These are phyloP conservation scores for Melanophora roralis DNA, from an alignment of 2,888 invertebrate genomes.

Conservation along the genomic window DNA sequence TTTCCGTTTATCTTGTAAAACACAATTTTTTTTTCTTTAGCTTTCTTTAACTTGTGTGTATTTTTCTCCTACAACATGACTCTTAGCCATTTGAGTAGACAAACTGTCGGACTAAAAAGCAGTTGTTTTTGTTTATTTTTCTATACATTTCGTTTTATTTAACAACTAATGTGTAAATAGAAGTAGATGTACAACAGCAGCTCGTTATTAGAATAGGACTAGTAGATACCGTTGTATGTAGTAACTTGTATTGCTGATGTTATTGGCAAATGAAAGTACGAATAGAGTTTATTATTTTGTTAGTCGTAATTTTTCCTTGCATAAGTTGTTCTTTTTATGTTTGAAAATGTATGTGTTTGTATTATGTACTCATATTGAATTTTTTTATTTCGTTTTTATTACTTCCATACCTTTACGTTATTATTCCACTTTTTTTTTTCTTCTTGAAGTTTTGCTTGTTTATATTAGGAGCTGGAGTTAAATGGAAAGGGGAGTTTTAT, in stretches of 20 bases:
- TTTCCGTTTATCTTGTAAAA: constrained; percentile 74
- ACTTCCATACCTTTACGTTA: not conserved
- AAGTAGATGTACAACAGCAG: constrained; percentile 22
- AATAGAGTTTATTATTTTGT: constrained; percentile 59
- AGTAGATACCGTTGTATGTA: not conserved
- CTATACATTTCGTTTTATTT: constrained; percentile 24
- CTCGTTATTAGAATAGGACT: not conserved
- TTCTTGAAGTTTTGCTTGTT: constrained; percentile 8
- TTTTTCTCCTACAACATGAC: constrained; percentile 53
- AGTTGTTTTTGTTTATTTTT: constrained; percentile 38
- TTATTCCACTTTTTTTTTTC: constrained; percentile 32
- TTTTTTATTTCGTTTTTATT: constrained; percentile 44
- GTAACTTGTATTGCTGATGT: not conserved
- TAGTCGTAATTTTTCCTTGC: constrained; percentile 35
- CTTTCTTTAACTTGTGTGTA: constrained; percentile 61
- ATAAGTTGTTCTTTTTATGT: constrained; percentile 21
- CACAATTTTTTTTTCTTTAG: constrained; percentile 66
- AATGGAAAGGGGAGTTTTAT: not conserved
- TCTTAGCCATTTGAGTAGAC: constrained; percentile 46
- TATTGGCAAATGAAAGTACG: constrained; percentile 45
- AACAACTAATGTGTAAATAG: constrained; percentile 51
- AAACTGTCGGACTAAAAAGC: constrained; percentile 37
- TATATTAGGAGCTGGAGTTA: not conserved
- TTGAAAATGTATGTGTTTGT: not conserved
- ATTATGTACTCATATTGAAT: constrained; percentile 34